These are phyloP conservation scores for Limenitis camilla DNA, from an alignment of 2,888 invertebrate genomes.

Conservation along the genomic window DNA sequence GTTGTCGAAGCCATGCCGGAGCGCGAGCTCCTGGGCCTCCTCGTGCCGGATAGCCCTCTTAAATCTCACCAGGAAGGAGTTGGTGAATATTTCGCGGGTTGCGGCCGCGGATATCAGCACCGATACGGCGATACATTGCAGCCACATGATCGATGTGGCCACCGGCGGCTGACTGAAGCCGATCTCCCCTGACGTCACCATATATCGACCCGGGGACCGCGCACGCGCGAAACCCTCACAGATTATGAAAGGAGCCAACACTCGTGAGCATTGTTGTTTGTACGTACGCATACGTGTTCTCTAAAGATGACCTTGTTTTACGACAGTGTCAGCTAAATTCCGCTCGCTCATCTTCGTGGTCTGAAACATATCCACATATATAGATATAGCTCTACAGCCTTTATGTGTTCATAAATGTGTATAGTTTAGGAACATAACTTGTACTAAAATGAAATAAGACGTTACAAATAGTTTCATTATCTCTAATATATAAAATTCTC, in stretches of 20 bases:
- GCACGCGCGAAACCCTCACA: conserved; percentile 52
- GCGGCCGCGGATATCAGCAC: conserved; percentile 57
- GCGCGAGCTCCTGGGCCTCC: conserved; percentile 87
- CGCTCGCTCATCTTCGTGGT: background rate
- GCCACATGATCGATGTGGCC: conserved; percentile 66
- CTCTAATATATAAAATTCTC: too few relatives aligned
- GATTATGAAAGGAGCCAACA: conserved; percentile 46
- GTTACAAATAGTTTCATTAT: too few relatives aligned
- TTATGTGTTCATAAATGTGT: too few relatives aligned
- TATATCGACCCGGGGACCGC: conserved; percentile 56
- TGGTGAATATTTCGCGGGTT: conserved; percentile 88
- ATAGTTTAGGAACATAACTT: too few relatives aligned
- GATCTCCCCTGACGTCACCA: conserved; percentile 59
- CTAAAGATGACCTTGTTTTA: conserved; percentile 22
- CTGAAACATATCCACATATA: background rate
- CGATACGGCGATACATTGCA: conserved; percentile 60
- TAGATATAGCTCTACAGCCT: too few relatives aligned
- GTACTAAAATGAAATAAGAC: too few relatives aligned
- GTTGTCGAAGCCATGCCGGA: conserved; percentile 93
- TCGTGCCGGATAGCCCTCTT: conserved; percentile 83
- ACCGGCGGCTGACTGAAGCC: conserved; percentile 64
- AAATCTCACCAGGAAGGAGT: conserved; percentile 94
- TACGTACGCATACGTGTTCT: conserved; percentile 29
- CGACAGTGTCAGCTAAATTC: background rate
- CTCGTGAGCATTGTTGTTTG: conserved; percentile 40